Evolutionary conservation across 2,888 invertebrate genomes (phyloP).

Genomic region (Harpagoxenus sublaevis): DNA sequence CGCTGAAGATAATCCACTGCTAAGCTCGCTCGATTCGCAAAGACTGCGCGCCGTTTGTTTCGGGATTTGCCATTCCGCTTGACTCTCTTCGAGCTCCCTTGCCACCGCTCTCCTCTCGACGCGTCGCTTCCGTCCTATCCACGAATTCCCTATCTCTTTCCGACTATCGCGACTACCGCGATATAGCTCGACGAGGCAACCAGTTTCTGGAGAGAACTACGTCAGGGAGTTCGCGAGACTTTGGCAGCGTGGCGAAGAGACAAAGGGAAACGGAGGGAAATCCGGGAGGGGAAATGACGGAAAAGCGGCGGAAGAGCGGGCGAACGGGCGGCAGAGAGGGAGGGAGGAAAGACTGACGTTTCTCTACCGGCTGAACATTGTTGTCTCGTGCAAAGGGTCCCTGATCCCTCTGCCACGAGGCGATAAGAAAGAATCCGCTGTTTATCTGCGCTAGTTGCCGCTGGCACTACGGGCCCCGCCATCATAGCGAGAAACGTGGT

Average conservation of each 20-base stretch:
- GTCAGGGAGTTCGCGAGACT: constrained; percentile 57
- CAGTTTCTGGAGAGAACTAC: constrained; percentile 60
- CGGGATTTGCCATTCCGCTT: constrained; percentile 78
- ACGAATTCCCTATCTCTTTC: constrained; percentile 59
- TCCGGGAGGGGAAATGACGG: constrained; percentile 30
- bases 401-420: constrained; percentile 61
- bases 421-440: constrained; percentile 73
- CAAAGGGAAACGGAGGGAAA: constrained; percentile 51
- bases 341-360: constrained; percentile 53
- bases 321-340: neutral
- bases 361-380: constrained; percentile 68
- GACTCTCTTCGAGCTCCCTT: constrained; percentile 63
- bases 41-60: constrained; percentile 77
- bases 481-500: constrained; percentile 17
- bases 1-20: constrained; percentile 77
- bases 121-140: constrained; percentile 70
- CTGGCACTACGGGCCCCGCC: constrained; percentile 5
- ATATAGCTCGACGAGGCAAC: constrained; percentile 51
- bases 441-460: constrained; percentile 58
- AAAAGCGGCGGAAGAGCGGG: neutral
- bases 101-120: constrained; percentile 59
- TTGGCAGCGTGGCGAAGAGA: constrained; percentile 44
- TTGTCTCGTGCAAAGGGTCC: constrained; percentile 59
- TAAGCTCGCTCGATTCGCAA: constrained; percentile 77
- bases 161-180: constrained; percentile 48